Conservation (phyloP, 2,888 invertebrate genomes). For the Ichneumoninae sp. region DNA sequence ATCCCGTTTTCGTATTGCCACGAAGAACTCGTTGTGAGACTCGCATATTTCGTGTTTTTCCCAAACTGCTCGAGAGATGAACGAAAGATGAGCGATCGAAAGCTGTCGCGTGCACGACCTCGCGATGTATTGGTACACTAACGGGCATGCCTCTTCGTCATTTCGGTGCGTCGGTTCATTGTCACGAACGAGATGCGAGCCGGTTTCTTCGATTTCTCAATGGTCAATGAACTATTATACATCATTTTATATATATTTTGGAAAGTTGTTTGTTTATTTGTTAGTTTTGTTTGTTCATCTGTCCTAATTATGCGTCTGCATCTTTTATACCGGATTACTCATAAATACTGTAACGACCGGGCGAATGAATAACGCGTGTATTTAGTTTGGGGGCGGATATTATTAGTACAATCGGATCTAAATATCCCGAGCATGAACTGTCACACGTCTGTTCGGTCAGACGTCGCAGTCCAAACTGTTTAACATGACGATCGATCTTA, state of each 20-base stretch:
- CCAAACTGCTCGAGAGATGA: conserved; percentile 3
- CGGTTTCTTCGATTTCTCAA: conserved; percentile 37
- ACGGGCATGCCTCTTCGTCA: conserved; percentile 43
- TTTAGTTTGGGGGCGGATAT: too few species aligned
- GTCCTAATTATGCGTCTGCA: too few species aligned
- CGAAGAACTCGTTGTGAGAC: not conserved
- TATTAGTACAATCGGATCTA: too few species aligned
- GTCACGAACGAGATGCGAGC: conserved; percentile 14
- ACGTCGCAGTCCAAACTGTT: too few species aligned
- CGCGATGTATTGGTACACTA: conserved; percentile 25
- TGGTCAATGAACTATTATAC: conserved; percentile 45
- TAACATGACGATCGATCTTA: too few species aligned
- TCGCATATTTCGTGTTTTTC: conserved; percentile 44
- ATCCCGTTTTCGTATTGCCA: conserved; percentile 39
- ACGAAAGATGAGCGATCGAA: conserved; percentile 11
- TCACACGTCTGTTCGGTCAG: too few species aligned
- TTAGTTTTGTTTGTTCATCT: not conserved
- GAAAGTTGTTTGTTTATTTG: not conserved
- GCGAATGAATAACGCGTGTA: too few species aligned
- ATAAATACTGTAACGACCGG: not conserved
- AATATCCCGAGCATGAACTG: too few species aligned
- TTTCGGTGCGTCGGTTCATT: conserved; percentile 31
- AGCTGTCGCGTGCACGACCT: conserved; percentile 54
- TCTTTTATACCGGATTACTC: too few species aligned
- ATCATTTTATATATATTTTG: not conserved